These are phyloP conservation scores for Julus scandinavius DNA, from an alignment of 2,888 invertebrate species.

Conservation along the genomic window DNA sequence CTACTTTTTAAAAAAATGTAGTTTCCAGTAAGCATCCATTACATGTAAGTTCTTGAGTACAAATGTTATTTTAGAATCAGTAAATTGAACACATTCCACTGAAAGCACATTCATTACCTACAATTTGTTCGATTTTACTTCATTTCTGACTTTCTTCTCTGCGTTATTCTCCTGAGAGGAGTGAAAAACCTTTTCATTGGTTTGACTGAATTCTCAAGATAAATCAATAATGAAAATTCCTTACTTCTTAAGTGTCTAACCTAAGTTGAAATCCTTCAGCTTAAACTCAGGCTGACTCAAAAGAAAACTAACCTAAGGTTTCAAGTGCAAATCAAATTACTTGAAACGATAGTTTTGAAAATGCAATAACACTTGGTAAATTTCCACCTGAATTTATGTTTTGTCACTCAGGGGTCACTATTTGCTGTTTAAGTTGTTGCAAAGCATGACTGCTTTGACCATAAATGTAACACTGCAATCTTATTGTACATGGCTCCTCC, in stretches of 20 bases:
- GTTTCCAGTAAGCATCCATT: background rate
- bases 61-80: background rate
- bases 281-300: background rate
- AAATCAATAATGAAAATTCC: conserved; percentile 15
- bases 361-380: background rate
- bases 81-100: conserved; percentile 2
- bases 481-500: background rate
- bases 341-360: background rate
- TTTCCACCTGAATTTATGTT: background rate
- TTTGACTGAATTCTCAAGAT: background rate
- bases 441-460: background rate
- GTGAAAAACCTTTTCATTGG: background rate
- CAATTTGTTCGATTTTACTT: background rate
- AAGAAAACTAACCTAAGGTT: background rate
- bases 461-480: background rate
- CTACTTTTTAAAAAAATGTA: background rate
- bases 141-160: background rate
- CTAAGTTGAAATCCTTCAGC: background rate
- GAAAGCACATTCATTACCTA: background rate
- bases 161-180: background rate
- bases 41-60: background rate
- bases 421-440: background rate
- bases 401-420: background rate
- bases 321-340: background rate
- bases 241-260: background rate